phyloP scores from a whole-genome alignment of 2,113 vertebrate species.

The Apteryx owenii region DNA sequence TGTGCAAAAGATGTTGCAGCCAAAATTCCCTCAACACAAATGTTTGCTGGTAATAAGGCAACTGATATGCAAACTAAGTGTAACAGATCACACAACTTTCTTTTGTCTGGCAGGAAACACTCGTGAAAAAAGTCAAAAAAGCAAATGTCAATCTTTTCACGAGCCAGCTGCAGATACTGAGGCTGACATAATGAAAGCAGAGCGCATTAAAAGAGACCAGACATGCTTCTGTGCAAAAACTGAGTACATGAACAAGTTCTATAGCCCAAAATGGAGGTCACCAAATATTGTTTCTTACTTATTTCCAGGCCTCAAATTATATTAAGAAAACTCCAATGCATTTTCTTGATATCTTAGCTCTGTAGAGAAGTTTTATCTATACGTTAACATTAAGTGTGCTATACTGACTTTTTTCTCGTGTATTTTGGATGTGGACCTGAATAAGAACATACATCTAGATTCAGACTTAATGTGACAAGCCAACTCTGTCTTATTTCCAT shows the following conservation, averaged over 20 bases:
- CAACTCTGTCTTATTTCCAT: background rate
- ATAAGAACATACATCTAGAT: background rate
- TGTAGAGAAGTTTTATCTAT: background rate
- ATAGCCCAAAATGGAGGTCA: background rate
- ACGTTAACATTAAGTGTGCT: background rate
- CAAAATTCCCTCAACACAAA: background rate
- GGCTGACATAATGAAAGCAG: background rate
- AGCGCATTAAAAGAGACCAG: background rate
- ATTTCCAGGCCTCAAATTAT: background rate
- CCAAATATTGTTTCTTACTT: background rate
- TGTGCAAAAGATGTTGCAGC: background rate
- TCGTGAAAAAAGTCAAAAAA: background rate
- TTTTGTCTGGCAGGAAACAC: constrained; percentile 2
- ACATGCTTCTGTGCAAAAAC: background rate
- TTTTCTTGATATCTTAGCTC: background rate
- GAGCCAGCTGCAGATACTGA: background rate
- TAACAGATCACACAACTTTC: background rate
- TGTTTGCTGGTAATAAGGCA: background rate
- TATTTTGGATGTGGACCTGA: background rate
- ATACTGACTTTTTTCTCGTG: background rate
- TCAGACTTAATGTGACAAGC: background rate
- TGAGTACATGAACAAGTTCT: background rate
- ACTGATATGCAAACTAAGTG: background rate
- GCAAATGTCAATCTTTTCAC: background rate
- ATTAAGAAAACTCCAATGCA: background rate